Conservation (phyloP, 1,140 invertebrate species). For the Phymorhynchus buccinoides region DNA sequence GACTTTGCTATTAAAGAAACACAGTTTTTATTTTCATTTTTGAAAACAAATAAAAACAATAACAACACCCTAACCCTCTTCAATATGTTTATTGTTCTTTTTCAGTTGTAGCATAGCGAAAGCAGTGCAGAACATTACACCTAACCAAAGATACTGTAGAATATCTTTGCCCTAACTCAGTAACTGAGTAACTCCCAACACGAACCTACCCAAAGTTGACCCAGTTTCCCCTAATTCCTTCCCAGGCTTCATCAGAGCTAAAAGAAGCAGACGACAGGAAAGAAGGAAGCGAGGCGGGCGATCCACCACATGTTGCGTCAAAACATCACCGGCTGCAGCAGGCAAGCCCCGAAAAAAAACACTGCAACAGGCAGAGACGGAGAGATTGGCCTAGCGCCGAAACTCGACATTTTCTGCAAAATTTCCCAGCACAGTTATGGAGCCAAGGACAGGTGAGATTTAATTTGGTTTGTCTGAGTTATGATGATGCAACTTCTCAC, state of each 20-base stretch:
- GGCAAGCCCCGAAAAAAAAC: not conserved
- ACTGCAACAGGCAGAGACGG: not conserved
- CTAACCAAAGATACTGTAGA: no score
- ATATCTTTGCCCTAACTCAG: not conserved
- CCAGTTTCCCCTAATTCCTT: constrained; percentile 4
- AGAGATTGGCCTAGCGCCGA: not conserved
- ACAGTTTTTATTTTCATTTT: not conserved
- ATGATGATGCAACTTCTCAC: no score
- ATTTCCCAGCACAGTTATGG: constrained; percentile 17
- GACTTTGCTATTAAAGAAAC: not conserved
- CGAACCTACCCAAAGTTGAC: not conserved
- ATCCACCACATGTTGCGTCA: constrained; percentile 39
- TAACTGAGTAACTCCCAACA: not conserved
- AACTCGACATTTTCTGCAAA: constrained; percentile 23
- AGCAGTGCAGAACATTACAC: no score
- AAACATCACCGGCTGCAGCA: constrained; percentile 24
- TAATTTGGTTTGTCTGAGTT: not conserved
- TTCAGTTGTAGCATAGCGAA: no score
- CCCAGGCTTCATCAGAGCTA: no score
- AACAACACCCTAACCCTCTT: no score
- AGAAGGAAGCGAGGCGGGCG: not conserved
- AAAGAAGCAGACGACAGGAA: not conserved
- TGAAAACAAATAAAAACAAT: no score
- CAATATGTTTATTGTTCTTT: not conserved
- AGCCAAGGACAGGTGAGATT: constrained; percentile 12